Evolutionary conservation across 2,888 invertebrate genomes (phyloP).

Genomic region (Ischnus inquisitorius): DNA sequence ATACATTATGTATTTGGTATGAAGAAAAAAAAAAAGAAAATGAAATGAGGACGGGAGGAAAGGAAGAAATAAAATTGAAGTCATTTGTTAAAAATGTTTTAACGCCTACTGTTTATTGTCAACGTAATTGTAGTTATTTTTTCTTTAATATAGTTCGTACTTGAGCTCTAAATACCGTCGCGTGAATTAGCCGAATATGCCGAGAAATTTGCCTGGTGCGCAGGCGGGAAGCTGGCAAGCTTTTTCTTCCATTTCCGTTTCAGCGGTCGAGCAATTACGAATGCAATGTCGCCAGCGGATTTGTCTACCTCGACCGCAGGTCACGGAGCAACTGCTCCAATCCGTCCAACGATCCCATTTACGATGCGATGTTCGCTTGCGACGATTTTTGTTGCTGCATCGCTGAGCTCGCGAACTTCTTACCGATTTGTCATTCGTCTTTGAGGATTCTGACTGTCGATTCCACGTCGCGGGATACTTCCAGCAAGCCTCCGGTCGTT

Average conservation of each 20-base stretch:
- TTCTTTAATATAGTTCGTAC: slow-evolving; percentile 16
- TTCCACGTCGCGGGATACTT: slow-evolving; percentile 17
- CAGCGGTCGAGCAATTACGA: slow-evolving; percentile 83
- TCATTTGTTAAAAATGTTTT: slow-evolving; percentile 77
- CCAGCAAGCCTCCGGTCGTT: slow-evolving; percentile 42
- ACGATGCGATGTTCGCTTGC: slow-evolving; percentile 59
- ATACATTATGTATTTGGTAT: slow-evolving; percentile 82
- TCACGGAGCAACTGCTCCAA: slow-evolving; percentile 89
- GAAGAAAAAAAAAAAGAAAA: slow-evolving; percentile 72
- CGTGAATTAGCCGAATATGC: slow-evolving; percentile 74
- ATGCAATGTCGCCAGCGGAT: slow-evolving; percentile 87
- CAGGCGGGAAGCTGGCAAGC: slow-evolving; percentile 86
- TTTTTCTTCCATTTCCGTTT: slow-evolving; percentile 87
- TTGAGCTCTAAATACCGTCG: slow-evolving; percentile 9
- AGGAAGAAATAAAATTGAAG: slow-evolving; percentile 77
- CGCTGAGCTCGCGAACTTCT: slow-evolving; percentile 24
- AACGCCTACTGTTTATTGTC: slow-evolving; percentile 41
- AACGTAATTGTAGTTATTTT: slow-evolving; percentile 17
- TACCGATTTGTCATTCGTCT: slow-evolving; percentile 13
- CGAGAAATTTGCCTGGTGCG: slow-evolving; percentile 82
- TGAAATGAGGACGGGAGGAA: slow-evolving; percentile 72
- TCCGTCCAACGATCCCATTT: slow-evolving; percentile 87
- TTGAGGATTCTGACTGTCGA: not conserved
- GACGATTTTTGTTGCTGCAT: slow-evolving; percentile 44
- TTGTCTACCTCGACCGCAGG: slow-evolving; percentile 88